Base-by-base conservation (phyloP, 2,888 invertebrate species). In the Caenorhabditis sp. region DNA sequence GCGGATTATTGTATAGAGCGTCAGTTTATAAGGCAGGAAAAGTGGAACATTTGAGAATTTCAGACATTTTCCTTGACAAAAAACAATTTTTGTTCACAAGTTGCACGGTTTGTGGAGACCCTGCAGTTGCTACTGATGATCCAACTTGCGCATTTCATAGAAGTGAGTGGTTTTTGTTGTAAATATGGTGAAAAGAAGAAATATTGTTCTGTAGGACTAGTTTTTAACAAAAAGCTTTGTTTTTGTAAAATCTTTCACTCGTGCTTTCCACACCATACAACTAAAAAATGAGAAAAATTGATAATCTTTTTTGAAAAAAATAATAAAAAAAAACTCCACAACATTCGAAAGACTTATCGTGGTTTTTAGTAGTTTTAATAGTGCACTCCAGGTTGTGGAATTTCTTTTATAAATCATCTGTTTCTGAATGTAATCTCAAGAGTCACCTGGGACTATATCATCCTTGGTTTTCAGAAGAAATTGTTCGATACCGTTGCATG, bases 1-100 rank as follows among this genome's bases (percentile, higher is more conserved):
- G 52, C 36, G 14, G 54, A 50, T 10, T 69, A 66, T 53, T 74
- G 74, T 58, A 43, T 57, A 26, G 57, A 69, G 1, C 74, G 73
- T 73, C 3, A 52, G 73, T 60, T 60, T 60, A 36, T 62, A n/a
- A 2, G 1, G 5, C 5, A 14, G 17, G 8, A 20, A 17, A 56
- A 23, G 5, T 12, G 26, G 26, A 27, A 27, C 21, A 25, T n/a
- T 38, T 14, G 4, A 49, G 59, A 25, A 38, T 58, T 58, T 14
- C 67, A 73, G 73, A 74, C 17, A 61, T 74, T 21, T 36, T 49
- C 1, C n/a, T 61, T 20, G 70, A 74, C 58, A 59, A 38, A 8
- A 21, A 10, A 0, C 70, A 74, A 21, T 59, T 60, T 12, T 21
- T 73, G 38, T 69, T 73, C 31, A 21, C 12, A n/a, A 3, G 26